Percentiles rank a stretch among this genome's conserved stretches.
These are phyloP conservation scores for Ochropleura leucogaster DNA, from an alignment of 2,888 invertebrate species.

Conservation along the genomic window DNA sequence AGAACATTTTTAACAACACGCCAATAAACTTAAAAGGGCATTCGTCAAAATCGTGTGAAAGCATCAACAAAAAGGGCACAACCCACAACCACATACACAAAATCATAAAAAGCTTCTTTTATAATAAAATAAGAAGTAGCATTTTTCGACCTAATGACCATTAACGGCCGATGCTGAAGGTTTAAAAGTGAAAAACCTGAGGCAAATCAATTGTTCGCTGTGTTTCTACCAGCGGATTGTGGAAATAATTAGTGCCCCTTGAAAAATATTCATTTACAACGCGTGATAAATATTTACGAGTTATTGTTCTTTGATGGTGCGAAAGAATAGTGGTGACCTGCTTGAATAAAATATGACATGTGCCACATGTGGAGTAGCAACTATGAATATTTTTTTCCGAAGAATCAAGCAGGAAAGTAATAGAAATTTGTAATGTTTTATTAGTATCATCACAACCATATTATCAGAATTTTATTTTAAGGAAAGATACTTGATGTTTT, in stretches of 20 bases:
- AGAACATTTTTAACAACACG: constrained; percentile 36
- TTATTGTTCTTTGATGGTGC: constrained; percentile 83
- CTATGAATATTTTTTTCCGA: not conserved
- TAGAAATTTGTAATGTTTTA: no score
- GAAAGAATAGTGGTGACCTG: constrained; percentile 75
- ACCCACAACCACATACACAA: constrained; percentile 45
- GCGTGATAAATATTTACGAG: constrained; percentile 90
- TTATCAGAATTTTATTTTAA: not conserved
- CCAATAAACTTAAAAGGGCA: constrained; percentile 43
- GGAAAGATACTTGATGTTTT: not conserved
- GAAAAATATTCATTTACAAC: constrained; percentile 88
- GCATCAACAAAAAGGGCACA: constrained; percentile 38
- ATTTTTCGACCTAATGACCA: constrained; percentile 75
- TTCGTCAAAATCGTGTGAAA: constrained; percentile 60
- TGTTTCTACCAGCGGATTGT: constrained; percentile 80
- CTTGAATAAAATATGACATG: constrained; percentile 1
- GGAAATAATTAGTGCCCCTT: constrained; percentile 89
- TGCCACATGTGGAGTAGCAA: not conserved
- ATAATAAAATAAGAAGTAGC: constrained; percentile 66
- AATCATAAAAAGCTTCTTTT: constrained; percentile 53
- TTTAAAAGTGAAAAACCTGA: constrained; percentile 75
- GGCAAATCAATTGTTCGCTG: constrained; percentile 84
- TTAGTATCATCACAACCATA: not conserved
- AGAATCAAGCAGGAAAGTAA: no score
- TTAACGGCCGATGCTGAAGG: constrained; percentile 70